These are phyloP conservation scores for Thymelicus acteon DNA, from an alignment of 2,888 invertebrate genomes.

Conservation along the genomic window DNA sequence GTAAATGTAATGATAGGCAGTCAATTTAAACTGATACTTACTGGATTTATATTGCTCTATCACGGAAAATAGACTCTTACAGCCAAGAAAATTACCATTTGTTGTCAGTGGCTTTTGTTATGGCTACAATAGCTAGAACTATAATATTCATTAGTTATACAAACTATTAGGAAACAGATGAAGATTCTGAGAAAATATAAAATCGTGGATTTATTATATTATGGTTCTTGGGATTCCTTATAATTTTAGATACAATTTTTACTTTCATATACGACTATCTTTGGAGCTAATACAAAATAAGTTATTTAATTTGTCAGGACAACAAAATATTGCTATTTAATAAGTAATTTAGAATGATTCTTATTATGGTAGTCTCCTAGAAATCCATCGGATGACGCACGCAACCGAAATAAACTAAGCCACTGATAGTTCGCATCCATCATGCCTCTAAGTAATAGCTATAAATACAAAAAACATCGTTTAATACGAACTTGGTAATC, in stretches of 20 bases:
- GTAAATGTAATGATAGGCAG: constrained; percentile 2
- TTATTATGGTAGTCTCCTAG: constrained; percentile 13
- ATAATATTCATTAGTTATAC: too few relatives aligned
- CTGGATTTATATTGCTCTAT: background rate
- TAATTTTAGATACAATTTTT: too few relatives aligned
- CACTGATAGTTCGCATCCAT: constrained; percentile 30
- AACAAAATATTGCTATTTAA: background rate
- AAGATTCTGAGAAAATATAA: too few relatives aligned
- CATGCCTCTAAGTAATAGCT: constrained; percentile 28
- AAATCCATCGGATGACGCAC: constrained; percentile 25
- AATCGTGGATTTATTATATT: too few relatives aligned
- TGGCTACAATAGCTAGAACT: too few relatives aligned
- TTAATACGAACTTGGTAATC: constrained; percentile 33
- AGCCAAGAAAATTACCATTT: background rate
- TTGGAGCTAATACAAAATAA: too few relatives aligned
- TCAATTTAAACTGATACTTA: constrained; percentile 6
- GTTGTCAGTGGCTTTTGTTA: too few relatives aligned
- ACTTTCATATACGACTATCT: too few relatives aligned
- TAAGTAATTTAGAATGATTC: constrained; percentile 4
- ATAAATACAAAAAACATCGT: constrained; percentile 31
- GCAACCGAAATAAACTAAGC: constrained; percentile 29
- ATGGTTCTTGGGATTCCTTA: too few relatives aligned
- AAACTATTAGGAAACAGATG: too few relatives aligned
- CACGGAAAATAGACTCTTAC: background rate
- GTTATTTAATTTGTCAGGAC: too few relatives aligned